Evolutionary conservation across 2,888 invertebrate species (phyloP).

Genomic region (Acanthosoma haemorrhoidale): DNA sequence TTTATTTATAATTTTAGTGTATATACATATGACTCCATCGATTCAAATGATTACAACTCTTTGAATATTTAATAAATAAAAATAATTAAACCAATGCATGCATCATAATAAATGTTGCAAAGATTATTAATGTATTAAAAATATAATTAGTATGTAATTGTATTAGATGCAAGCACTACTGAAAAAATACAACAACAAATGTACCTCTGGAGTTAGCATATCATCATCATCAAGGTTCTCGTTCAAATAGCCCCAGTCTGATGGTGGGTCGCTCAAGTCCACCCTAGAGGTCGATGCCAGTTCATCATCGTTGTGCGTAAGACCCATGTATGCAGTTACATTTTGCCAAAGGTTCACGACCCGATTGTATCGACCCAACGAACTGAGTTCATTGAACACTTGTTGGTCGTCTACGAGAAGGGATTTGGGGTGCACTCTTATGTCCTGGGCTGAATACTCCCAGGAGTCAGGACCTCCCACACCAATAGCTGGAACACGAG

Average conservation of each 20-base stretch:
- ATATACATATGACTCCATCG: no score
- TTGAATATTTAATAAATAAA: neutral
- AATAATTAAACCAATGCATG: neutral
- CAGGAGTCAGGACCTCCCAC: slow-evolving; percentile 35
- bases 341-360: slow-evolving; percentile 51
- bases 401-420: slow-evolving; percentile 61
- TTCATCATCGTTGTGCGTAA: slow-evolving; percentile 32
- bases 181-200: slow-evolving; percentile 1
- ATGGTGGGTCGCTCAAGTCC: neutral
- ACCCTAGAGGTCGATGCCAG: slow-evolving; percentile 30
- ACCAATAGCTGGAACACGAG: slow-evolving; percentile 52
- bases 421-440: slow-evolving; percentile 61
- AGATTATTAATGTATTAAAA: no score
- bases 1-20: no score
- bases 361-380: slow-evolving; percentile 59
- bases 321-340: slow-evolving; percentile 55
- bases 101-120: neutral
- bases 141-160: no score
- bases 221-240: slow-evolving; percentile 38
- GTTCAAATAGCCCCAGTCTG: slow-evolving; percentile 5
- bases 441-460: neutral
- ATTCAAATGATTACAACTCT: no score
- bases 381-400: slow-evolving; percentile 66
- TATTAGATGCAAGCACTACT: no score
- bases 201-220: slow-evolving; percentile 50